phyloP scores from a whole-genome alignment of 2,888 invertebrate genomes.

The Chalcosyrphus nemorum region DNA sequence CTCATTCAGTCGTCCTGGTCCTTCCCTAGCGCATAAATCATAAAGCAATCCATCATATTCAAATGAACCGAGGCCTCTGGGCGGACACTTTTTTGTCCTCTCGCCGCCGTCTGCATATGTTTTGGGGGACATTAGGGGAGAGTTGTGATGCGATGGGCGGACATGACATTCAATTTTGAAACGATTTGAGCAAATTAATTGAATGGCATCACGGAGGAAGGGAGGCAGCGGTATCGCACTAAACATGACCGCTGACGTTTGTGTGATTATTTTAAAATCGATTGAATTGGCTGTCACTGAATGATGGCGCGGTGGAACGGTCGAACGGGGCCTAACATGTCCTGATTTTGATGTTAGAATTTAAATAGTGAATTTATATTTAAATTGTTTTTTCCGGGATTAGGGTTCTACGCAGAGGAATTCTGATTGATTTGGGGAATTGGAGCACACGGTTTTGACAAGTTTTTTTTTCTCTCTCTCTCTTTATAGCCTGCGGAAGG shows the following conservation, averaged over 20 bases:
- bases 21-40: slow-evolving; percentile 61
- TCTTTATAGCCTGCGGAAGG: neutral
- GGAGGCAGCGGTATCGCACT: slow-evolving; percentile 1
- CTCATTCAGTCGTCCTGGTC: slow-evolving; percentile 43
- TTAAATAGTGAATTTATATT: slow-evolving; percentile 16
- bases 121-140: slow-evolving; percentile 20
- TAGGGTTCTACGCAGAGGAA: neutral
- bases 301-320: neutral
- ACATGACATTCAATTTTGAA: slow-evolving; percentile 71
- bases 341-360: slow-evolving; percentile 27
- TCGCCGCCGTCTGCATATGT: slow-evolving; percentile 21
- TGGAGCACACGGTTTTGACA: neutral
- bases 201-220: slow-evolving; percentile 46
- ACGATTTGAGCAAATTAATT: slow-evolving; percentile 70
- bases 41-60: slow-evolving; percentile 72
- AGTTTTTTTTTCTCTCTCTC: neutral
- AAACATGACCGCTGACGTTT: slow-evolving; percentile 55
- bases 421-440: neutral
- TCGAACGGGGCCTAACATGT: neutral
- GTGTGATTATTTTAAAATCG: slow-evolving; percentile 43
- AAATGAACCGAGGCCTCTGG: slow-evolving; percentile 60
- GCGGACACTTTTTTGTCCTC: slow-evolving; percentile 17
- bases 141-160: slow-evolving; percentile 55
- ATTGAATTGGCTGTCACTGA: slow-evolving; percentile 54
- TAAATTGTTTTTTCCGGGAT: slow-evolving; percentile 12